Evolutionary conservation across 2,888 invertebrate species (phyloP), one percentile per base, ranked within the genome.

Genomic region (Megalurothrips usitatus): DNA sequence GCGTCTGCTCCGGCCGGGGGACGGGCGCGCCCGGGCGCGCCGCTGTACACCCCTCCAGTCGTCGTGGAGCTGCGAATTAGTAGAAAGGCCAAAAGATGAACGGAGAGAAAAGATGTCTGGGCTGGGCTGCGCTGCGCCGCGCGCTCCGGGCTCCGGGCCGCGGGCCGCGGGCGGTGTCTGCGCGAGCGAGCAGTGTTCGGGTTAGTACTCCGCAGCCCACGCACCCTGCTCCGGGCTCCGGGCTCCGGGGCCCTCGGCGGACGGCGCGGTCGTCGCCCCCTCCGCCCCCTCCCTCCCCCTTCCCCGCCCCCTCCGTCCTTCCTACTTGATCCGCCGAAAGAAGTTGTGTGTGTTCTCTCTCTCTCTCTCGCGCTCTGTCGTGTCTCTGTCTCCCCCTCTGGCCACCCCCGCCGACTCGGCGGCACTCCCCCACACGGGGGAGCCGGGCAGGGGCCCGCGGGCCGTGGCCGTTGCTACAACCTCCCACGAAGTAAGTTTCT

Each of bases 301-400:
- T 17, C 1, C 52, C 14, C 14, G 0, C 58, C 2, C 0, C n/a
- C 58, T 58, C 14, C n/a, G 0, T 58, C 58, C n/a, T 11, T 17
- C 58, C 58, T 14, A n/a, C 34, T 43, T 58, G 58, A 58, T 58
- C 26, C 68, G 9, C 68, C 23, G 26, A 75, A 75, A 75, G 26
- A 75, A 75, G 68, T 75, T 75, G 26, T 12, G n/a, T 26, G 68
- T 75, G 52, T n/a, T n/a, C n/a, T n/a, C n/a, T n/a, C n/a, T n/a
- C n/a, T n/a, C n/a, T n/a, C n/a, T n/a, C 14, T 58, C 58, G 11
- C 58, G 6, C 58, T 43, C 58, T n/a, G 58, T 11, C 58, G 11
- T 17, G 19, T 19, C 19, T 12, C 52, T 12, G 52, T 19, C 52
- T 52, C 52, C 10, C 52, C 52, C 58, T 52, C 52, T 2, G 14